A percentile compares a stretch with the other conserved stretches of the same genome.
Conservation (phyloP, 2,113 vertebrate species). For the Deroptyus accipitrinus region DNA sequence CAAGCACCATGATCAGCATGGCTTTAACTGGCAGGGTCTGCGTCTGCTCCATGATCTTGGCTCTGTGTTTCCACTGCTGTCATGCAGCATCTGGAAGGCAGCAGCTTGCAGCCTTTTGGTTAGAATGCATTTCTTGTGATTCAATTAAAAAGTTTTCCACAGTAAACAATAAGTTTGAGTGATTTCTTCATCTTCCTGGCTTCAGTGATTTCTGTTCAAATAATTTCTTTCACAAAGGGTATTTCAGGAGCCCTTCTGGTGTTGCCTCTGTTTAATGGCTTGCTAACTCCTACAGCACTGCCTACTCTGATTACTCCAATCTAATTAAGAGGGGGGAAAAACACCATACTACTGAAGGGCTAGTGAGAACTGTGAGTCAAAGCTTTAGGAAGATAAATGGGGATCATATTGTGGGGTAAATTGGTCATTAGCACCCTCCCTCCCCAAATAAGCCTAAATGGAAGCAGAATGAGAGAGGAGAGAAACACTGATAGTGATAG, state of each 20-base stretch:
- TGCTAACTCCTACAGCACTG: constrained; percentile 22
- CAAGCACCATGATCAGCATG: fast-evolving
- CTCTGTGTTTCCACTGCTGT: not conserved
- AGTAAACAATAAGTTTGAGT: not conserved
- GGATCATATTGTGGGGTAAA: not conserved
- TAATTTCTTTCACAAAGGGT: not conserved
- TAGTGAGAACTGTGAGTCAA: not conserved
- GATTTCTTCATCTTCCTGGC: not conserved
- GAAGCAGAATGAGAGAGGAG: not conserved
- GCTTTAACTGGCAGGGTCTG: not conserved
- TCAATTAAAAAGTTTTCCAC: not conserved
- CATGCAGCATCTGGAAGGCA: not conserved
- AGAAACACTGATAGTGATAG: constrained; percentile 35
- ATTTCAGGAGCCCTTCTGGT: constrained; percentile 42
- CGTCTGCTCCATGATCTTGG: fast-evolving
- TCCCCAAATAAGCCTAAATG: not conserved
- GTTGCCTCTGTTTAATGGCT: constrained; percentile 32
- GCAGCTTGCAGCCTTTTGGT: not conserved
- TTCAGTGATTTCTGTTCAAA: not conserved
- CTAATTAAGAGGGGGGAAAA: constrained; percentile 20
- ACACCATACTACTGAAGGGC: not conserved
- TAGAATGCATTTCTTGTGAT: not conserved
- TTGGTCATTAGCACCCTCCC: not conserved
- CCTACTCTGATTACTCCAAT: constrained; percentile 46
- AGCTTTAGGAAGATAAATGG: constrained; percentile 16